Base-by-base conservation (phyloP, 1,140 invertebrate genomes). In the Hypsibius dujardini region DNA sequence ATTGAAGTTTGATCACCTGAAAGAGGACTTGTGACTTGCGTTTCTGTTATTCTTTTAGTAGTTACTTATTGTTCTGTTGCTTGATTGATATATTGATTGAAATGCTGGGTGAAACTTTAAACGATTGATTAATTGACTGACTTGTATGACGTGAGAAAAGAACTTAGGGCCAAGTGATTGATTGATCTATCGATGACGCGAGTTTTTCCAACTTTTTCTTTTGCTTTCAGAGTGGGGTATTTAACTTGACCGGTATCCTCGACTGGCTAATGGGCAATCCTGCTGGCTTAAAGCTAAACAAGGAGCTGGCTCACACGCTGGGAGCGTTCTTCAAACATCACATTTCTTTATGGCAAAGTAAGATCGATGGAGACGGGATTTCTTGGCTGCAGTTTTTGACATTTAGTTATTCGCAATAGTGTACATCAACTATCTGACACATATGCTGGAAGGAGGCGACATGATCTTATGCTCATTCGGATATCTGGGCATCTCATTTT, bases 321-420 rank as follows among this genome's bases (percentile, higher is more conserved):
- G 90, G 90, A 67, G 86, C 86, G 76, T 96, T 95, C 79, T 95
- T 94, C 77, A 82, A 89, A 1, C 94, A 94, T 78, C 90, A 95
- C 76, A 89, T 95, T 74, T 87, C 91, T 74, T 79, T 96, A 2
- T 96, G 92, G 92, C 87, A 86, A 84, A 83, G 76, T 77, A 72
- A 47, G 74, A 73, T 59, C 62, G 1, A 1, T 50, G 69, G 3
- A 67, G 3, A 3, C 3, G 42, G 42, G 45, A 67, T 12, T 15
- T 42, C 28, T 28, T 28, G 28, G 28, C 28, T 28, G 28, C 28
- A 28, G 28, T 28, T 56, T 12, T n/a, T 56, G n/a, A 56, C n/a
- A 56, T 56, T 56, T 56, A n/a, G 7, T 56, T 56, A 56, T 67
- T 67, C 2, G 47, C 73, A 7, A 42, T 45, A 46, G 46, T 71